Evolutionary conservation across 1,140 invertebrate species (phyloP).

Genomic region (Anastrepha ludens): DNA sequence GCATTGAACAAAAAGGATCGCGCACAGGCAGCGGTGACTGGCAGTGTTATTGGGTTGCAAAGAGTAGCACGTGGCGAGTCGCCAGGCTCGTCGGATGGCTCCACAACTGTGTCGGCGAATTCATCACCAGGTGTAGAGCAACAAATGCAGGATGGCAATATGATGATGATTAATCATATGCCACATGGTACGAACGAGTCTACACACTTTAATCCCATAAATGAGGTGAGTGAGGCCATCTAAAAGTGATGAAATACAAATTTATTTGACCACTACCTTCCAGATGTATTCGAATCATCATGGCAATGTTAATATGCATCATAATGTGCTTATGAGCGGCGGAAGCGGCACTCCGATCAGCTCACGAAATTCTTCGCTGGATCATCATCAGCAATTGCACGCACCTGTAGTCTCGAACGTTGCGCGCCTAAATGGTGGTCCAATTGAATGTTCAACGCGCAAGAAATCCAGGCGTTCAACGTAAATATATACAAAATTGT

Average conservation of each 20-base stretch:
- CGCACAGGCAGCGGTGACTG: conserved; percentile 67
- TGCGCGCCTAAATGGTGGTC: conserved; percentile 64
- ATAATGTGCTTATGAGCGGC: neutral
- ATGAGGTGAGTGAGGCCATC: conserved; percentile 62
- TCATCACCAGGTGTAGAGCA: conserved; percentile 83
- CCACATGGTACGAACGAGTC: conserved; percentile 57
- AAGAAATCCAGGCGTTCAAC: conserved; percentile 76
- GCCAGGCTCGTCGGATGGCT: conserved; percentile 77
- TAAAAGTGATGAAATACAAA: too few relatives aligned
- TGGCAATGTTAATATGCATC: conserved; percentile 6
- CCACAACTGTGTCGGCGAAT: conserved; percentile 86
- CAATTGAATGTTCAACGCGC: conserved; percentile 69
- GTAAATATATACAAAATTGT: conserved; percentile 59
- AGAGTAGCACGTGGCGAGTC: conserved; percentile 70
- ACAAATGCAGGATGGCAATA: conserved; percentile 77
- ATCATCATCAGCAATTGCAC: conserved; percentile 62
- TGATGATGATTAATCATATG: conserved; percentile 63
- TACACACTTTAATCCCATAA: conserved; percentile 72
- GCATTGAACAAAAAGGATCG: conserved; percentile 69
- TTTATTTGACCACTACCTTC: neutral
- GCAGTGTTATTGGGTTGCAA: conserved; percentile 74
- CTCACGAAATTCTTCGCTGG: conserved; percentile 56
- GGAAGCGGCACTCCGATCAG: conserved; percentile 58
- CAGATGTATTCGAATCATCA: conserved; percentile 67
- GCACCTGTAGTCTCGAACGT: conserved; percentile 53